Percentiles rank a stretch among this genome's conserved stretches.
Evolutionary conservation across 2,797 vertebrate species (phyloP).

Genomic region (Tarsius wallacei): DNA sequence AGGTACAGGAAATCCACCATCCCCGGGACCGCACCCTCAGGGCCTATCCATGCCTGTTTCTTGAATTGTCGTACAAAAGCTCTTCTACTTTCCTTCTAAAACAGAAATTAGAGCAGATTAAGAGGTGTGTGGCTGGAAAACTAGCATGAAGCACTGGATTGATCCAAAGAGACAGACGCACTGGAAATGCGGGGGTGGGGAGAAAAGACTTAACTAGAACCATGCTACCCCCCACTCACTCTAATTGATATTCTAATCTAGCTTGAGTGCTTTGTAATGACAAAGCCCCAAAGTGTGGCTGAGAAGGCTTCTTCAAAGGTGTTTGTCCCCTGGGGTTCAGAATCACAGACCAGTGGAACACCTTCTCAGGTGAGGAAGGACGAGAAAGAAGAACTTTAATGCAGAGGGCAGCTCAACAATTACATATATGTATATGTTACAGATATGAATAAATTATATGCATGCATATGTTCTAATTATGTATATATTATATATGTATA

Average conservation of each 20-base stretch:
- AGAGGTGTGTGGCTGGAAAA: background rate
- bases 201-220: background rate
- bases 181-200: background rate
- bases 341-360: accelerated
- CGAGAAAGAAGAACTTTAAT: background rate
- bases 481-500: too few relatives aligned
- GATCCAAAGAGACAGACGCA: background rate
- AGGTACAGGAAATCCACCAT: background rate
- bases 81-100: background rate
- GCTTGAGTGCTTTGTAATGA: background rate
- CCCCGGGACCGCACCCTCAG: background rate
- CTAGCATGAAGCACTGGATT: background rate
- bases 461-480: too few relatives aligned
- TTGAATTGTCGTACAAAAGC: background rate
- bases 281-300: background rate
- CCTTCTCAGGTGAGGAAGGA: background rate
- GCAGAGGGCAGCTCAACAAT: background rate
- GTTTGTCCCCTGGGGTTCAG: background rate
- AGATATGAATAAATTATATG: too few relatives aligned
- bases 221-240: background rate
- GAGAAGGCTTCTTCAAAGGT: background rate
- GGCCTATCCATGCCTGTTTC: background rate
- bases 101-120: slow-evolving; percentile 20
- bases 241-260: background rate
- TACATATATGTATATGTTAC: too few relatives aligned